Evolutionary conservation across 1,140 invertebrate species (phyloP).

Genomic region (Asobara japonica): DNA sequence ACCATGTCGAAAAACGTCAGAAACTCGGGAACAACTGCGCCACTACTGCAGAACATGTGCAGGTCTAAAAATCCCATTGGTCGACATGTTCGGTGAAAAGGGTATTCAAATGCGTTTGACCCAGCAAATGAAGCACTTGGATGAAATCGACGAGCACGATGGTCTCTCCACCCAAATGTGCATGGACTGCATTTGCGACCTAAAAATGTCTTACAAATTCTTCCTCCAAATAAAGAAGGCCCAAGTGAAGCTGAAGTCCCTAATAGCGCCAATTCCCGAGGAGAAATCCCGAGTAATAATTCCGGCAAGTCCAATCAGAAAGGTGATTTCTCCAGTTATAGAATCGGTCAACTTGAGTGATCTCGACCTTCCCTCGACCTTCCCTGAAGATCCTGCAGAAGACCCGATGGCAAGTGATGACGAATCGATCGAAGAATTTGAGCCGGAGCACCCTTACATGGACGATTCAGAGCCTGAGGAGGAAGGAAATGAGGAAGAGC

Average conservation of each 20-base stretch:
- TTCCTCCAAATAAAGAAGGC: conserved; percentile 65
- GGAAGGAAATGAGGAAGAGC: conserved; percentile 25
- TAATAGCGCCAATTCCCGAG: conserved; percentile 31
- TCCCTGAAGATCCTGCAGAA: not conserved
- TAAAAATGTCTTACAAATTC: conserved; percentile 65
- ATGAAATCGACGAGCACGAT: conserved; percentile 53
- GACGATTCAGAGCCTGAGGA: conserved; percentile 40
- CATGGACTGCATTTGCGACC: conserved; percentile 64
- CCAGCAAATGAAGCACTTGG: conserved; percentile 61
- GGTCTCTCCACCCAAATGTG: conserved; percentile 63
- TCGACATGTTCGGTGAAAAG: conserved; percentile 62
- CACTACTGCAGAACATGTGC: conserved; percentile 64
- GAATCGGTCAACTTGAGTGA: not conserved
- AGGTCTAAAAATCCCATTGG: conserved; percentile 58
- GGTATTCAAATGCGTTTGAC: conserved; percentile 60
- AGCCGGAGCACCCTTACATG: conserved; percentile 57
- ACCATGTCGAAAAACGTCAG: no score
- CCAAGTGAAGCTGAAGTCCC: conserved; percentile 58
- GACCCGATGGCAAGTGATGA: conserved; percentile 41
- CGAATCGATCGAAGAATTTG: conserved; percentile 62
- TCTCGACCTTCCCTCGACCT: not conserved
- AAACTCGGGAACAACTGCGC: conserved; percentile 42
- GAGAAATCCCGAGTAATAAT: not conserved
- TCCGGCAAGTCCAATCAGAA: not conserved
- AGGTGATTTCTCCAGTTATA: not conserved